Base-by-base conservation (phyloP, 37 sponge, comb jelly and placozoan species). In the Oopsacas minuta region DNA sequence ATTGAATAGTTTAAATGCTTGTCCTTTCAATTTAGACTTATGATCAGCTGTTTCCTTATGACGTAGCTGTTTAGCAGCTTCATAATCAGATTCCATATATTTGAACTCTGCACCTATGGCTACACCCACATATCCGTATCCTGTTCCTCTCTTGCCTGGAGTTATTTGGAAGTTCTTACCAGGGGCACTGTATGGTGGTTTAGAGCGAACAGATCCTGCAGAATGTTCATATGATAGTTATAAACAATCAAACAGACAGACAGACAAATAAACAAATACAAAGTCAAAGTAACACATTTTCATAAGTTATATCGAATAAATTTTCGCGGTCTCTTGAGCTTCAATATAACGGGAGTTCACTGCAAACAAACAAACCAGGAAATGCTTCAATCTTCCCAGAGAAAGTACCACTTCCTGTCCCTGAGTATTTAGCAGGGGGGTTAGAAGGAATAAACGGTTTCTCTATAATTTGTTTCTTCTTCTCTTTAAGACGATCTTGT, bases 101-200 rank as follows among this genome's bases (percentile, higher is more conserved):
- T 86, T 89, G 75, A 46, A 81, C 34, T 39, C 37, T 15, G 82
- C 52, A 0, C 93, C 93, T 36, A 94, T 91, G 22, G 93, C 91
- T 35, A 94, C 90, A 15, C 81, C 90, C 12, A 89, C 52, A 84
- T 94, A 94, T 15, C 94, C 91, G 88, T 91, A 97, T 38, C 99
- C 99, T 12, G 95, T 94, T 83, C 99, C 99, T 28, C 82, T 90
- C 90, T 97, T 97, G 75, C 91, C 87, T 1, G 99, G 99, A 35
- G 81, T 91, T 38, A 88, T 90, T 30, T 86, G 52, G 82, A 97
- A 91, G 88, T 97, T 97, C 85, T 88, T 90, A 12, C 92, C 93
- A 0, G 92, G 91, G 1, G 91, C 39, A 37, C 82, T 86, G 86
- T 91, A 90, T 81, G 83, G 81, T 23, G 87, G 85, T 69, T 36